Base-by-base conservation (phyloP, 2,888 invertebrate species). In the Adela reaumurella region DNA sequence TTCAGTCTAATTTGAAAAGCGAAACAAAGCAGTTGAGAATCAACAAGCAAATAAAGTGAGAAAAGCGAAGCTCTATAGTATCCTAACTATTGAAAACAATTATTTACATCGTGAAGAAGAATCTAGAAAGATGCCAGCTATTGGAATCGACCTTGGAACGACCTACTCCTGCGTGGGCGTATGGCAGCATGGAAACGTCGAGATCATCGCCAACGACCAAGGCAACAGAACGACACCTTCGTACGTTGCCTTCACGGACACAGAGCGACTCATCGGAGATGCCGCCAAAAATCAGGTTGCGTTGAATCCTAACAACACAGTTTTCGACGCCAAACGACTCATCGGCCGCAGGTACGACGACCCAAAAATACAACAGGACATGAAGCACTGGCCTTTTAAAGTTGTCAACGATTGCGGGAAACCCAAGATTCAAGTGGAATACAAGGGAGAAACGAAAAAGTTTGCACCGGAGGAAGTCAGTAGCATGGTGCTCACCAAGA, bases 181-280 rank as follows among this genome's bases (percentile, higher is more conserved):
- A n/a, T 92, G 88, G 83, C 88, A 90, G 63, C 85, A 90, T 62
- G 88, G 87, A 51, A 87, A 89, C 66, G 89, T 90, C 52, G 89
- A 90, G 65, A 90, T 90, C 63, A 92, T 93, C 63, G 90, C 93
- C 50, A 94, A 94, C 64, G 92, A 92, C 65, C 92, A 92, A 70
- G 93, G 92, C 53, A 93, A 93, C 68, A 78, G 92, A 47, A 92
- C 92, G 11, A 94, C 92, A 46, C 92, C 93, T 45, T 90, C 90
- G 55, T 94, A 91, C 69, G 92, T 93, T 46, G 92, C 91, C 4
- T 94, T 93, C 67, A 92, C 90, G 19, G 92, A 93, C 57, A 87
- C 85, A 2, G 92, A 91, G 67, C 84, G 91, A 62, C 83, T 91
- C 59, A 89, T 91, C 62, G 91, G 91, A 58, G 90, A 91, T 68